A percentile compares a stretch with the other conserved stretches of the same genome.
Conservation (phyloP, 2,113 vertebrate species). For the Lonchura striata region DNA sequence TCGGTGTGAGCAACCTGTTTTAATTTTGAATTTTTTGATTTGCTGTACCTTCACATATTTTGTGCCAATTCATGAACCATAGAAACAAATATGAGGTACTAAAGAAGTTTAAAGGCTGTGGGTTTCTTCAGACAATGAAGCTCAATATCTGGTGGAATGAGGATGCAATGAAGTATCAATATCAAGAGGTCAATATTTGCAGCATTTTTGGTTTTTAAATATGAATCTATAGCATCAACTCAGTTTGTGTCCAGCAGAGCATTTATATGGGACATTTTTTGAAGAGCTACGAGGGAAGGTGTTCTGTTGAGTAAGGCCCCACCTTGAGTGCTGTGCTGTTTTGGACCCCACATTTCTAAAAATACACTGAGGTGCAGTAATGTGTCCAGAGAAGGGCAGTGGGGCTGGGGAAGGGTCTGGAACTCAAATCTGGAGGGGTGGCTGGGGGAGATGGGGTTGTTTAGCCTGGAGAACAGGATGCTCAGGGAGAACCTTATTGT, state of each 20-base stretch:
- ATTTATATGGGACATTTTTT: background rate
- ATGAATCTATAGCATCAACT: background rate
- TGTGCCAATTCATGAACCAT: background rate
- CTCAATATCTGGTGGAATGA: background rate
- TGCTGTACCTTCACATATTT: background rate
- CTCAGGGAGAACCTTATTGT: background rate
- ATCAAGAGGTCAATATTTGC: background rate
- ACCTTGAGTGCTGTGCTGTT: background rate
- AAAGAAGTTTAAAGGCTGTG: background rate
- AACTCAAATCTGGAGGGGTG: background rate
- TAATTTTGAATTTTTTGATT: background rate
- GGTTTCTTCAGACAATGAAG: background rate
- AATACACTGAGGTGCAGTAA: background rate
- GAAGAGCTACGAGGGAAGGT: background rate
- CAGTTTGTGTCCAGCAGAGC: background rate
- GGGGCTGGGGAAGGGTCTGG: background rate
- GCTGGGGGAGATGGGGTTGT: background rate
- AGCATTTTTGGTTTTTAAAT: background rate
- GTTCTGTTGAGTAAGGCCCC: background rate
- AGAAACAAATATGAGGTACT: background rate
- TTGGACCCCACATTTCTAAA: background rate
- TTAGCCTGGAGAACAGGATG: background rate
- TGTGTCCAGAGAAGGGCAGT: accelerated
- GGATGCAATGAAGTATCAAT: background rate
- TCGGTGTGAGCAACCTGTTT: background rate